These are phyloP conservation scores for Nasonovia ribisnigri DNA, from an alignment of 2,888 invertebrate genomes.

Conservation along the genomic window DNA sequence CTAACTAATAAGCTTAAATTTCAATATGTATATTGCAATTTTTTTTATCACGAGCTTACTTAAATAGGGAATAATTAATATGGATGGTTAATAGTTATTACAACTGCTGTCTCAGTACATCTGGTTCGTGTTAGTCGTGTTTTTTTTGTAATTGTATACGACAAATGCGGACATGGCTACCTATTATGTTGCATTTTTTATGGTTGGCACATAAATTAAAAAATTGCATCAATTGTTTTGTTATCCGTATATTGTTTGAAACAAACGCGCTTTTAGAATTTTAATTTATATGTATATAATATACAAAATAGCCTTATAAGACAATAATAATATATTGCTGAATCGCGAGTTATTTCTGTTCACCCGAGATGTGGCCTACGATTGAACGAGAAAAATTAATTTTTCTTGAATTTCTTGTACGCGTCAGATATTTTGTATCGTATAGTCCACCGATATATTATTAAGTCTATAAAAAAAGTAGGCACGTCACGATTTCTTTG, in stretches of 20 bases:
- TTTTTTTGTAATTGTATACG: neutral
- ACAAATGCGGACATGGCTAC: neutral
- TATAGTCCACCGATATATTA: neutral
- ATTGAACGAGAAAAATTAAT: slow-evolving; percentile 33
- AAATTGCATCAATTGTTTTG: slow-evolving; percentile 22
- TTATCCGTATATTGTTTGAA: neutral
- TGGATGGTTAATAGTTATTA: slow-evolving; percentile 14
- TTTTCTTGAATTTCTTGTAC: neutral
- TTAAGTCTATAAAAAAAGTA: neutral
- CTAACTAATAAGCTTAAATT: neutral
- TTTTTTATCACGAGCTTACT: neutral
- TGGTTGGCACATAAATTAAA: slow-evolving; percentile 26
- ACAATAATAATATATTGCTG: neutral
- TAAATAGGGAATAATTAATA: neutral
- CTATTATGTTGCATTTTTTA: slow-evolving; percentile 28
- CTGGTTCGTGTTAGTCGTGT: slow-evolving; percentile 28
- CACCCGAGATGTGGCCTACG: neutral
- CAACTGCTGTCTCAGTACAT: slow-evolving; percentile 17
- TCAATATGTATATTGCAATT: neutral
- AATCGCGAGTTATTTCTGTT: neutral
- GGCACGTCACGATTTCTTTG: slow-evolving; percentile 35
- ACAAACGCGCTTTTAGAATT: neutral
- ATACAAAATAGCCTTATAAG: neutral
- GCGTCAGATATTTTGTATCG: neutral
- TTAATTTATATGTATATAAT: neutral